Evolutionary conservation across 2,888 invertebrate genomes (phyloP).

Genomic region (Cosmia trapezina): DNA sequence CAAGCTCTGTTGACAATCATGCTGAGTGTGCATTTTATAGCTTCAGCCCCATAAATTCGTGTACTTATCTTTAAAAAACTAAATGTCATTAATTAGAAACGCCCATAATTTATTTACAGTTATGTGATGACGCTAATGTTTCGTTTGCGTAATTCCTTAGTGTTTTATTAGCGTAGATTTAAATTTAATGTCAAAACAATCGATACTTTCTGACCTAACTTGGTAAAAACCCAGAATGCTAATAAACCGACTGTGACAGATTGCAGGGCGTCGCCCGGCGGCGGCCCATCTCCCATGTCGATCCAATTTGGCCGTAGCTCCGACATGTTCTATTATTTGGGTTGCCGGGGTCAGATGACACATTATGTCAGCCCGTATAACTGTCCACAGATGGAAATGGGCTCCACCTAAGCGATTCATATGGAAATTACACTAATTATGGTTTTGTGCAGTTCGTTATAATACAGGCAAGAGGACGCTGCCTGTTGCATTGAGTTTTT

Average conservation of each 20-base stretch:
- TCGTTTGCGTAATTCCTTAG: conserved; percentile 4
- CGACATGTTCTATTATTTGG: conserved; percentile 38
- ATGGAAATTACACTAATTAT: not conserved
- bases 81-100: not conserved
- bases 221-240: conserved; percentile 11
- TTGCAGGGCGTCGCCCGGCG: conserved; percentile 24
- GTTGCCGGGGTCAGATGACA: conserved; percentile 43
- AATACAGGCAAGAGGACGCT: not conserved
- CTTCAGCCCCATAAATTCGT: not conserved
- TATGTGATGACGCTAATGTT: not conserved
- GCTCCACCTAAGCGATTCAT: not conserved
- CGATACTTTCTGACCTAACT: not conserved
- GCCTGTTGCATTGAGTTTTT: too few species aligned
- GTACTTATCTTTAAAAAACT: not conserved
- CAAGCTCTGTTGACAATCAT: not conserved
- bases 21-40: not conserved
- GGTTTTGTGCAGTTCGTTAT: not conserved
- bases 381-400: not conserved
- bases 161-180: conserved; percentile 13
- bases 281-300: conserved; percentile 20
- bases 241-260: conserved; percentile 10
- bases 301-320: conserved; percentile 32
- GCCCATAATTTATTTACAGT: not conserved
- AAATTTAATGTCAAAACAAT: conserved; percentile 7
- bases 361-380: conserved; percentile 17